A percentile compares a stretch with the other conserved stretches of the same genome.
These are phyloP conservation scores for Cosmopolites sordidus DNA, from an alignment of 2,888 invertebrate species.

Conservation along the genomic window DNA sequence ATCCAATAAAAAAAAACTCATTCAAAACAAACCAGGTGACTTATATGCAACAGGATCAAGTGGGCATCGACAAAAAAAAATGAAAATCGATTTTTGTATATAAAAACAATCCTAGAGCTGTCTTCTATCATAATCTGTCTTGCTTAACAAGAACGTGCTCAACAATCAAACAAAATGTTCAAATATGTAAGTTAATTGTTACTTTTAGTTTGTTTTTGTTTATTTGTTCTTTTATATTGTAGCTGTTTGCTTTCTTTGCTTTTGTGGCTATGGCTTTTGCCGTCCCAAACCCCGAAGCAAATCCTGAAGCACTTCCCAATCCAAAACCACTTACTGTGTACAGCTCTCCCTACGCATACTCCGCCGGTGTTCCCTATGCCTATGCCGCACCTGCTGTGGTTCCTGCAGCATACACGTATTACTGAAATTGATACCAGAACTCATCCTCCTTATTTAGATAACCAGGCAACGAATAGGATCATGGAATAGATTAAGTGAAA, in stretches of 20 bases:
- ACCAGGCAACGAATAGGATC: too few relatives aligned
- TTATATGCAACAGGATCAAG: neutral
- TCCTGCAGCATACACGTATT: neutral
- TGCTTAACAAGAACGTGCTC: slow-evolving; percentile 30
- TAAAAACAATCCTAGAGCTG: neutral
- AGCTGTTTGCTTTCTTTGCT: slow-evolving; percentile 25
- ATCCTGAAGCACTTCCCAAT: slow-evolving; percentile 6
- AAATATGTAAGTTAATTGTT: slow-evolving; percentile 16
- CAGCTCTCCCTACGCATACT: neutral
- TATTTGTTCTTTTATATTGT: neutral
- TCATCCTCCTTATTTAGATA: too few relatives aligned
- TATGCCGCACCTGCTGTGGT: slow-evolving; percentile 2
- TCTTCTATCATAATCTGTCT: neutral
- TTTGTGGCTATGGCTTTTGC: slow-evolving; percentile 25
- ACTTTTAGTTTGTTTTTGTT: slow-evolving; percentile 3
- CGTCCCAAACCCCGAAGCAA: slow-evolving; percentile 19
- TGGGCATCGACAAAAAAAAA: neutral
- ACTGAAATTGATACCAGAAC: too few relatives aligned
- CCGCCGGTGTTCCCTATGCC: neutral
- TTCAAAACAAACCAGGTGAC: neutral
- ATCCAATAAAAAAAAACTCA: neutral
- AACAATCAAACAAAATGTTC: slow-evolving; percentile 42
- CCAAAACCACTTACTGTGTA: slow-evolving; percentile 12
- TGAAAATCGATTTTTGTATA: neutral
- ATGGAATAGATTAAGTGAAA: too few relatives aligned